Percentiles rank a stretch among this genome's conserved stretches.
These are phyloP conservation scores for Dysidea cf. avara DNA, from an alignment of 37 sponge, comb jelly and placozoan genomes.

Conservation along the genomic window DNA sequence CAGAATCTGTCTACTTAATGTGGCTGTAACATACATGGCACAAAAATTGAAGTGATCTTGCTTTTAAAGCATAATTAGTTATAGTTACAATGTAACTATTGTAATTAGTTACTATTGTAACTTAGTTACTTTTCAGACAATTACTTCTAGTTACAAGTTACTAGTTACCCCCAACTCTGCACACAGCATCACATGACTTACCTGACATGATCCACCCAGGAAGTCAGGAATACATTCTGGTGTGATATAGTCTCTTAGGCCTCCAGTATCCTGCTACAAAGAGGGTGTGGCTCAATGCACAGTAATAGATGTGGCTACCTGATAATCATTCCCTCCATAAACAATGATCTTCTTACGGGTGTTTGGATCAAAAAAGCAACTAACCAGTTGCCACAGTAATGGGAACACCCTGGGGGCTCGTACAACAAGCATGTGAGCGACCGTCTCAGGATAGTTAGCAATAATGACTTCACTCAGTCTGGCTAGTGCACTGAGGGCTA, in stretches of 20 bases:
- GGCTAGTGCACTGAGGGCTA: conserved; percentile 5
- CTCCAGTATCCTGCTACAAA: conserved; percentile 13
- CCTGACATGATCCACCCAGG: conserved; percentile 38
- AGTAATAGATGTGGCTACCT: too few species aligned
- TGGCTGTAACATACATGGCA: too few species aligned
- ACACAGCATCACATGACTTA: too few species aligned
- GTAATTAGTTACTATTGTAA: too few species aligned
- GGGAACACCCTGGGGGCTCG: conserved; percentile 29
- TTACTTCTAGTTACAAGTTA: too few species aligned
- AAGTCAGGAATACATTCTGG: conserved; percentile 35
- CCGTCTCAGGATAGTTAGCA: conserved; percentile 47
- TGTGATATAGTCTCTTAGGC: conserved; percentile 23
- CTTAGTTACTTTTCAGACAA: too few species aligned
- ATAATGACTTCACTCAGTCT: conserved; percentile 19
- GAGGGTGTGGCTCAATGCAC: conserved; percentile 9
- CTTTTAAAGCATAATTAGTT: too few species aligned
- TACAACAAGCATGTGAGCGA: conserved; percentile 29
- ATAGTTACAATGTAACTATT: too few species aligned
- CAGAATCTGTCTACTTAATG: too few species aligned
- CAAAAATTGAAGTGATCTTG: too few species aligned
- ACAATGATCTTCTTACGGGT: conserved; percentile 43
- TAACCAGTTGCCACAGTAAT: conserved; percentile 34
- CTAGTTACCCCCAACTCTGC: too few species aligned
- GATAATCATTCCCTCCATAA: conserved; percentile 44
- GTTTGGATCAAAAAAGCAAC: conserved; percentile 34